Evolutionary conservation across 2,888 invertebrate species (phyloP), one percentile per base, ranked within the genome.

Genomic region (Nesidiocoris tenuis): DNA sequence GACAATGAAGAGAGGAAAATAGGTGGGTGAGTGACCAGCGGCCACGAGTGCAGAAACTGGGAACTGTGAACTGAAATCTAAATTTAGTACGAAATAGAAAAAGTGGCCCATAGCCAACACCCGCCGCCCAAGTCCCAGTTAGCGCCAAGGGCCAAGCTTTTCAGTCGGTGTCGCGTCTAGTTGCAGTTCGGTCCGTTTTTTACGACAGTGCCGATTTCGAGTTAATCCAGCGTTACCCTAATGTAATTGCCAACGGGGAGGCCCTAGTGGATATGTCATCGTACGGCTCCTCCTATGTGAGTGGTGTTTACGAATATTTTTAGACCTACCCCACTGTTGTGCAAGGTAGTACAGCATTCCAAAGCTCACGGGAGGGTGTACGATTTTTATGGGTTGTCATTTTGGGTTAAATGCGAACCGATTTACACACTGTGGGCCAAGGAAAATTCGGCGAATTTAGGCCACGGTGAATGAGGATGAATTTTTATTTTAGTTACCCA

Each of bases 21-120:
- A 39, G 39, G 55, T 72, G 72, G 72, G 61, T 72, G 72, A 72
- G 21, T 72, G 72, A 72, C 72, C 72, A 72, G 39, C 54, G 61
- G 61, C 61, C 23, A 23, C 59, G 59, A 59, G 25, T 65, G 65
- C 65, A 65, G 25, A 65, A 63, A 65, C 25, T 23, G 57, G 70
- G 23, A 70, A n/a, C 56, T 7, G 70, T 61, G 57, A 59, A 21
- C 57, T 70, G 22, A 57, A 72, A 55, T 54, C 72, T 72, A 72
- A 25, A 61, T 7, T 72, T 72, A 72, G 63, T 61, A 19, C 72
- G 23, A 54, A 59, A 39, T 39, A 39, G 59, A 59, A 59, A 18
- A 16, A 19, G 21, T 72, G 72, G 72, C 61, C 61, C 3, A 21
- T 22, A 1, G 72, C 72, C 72, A 72, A 72, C 72, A 72, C 72